Percentiles rank a stretch among this genome's conserved stretches.
These are phyloP conservation scores for Pedionomus torquatus DNA, from an alignment of 2,113 vertebrate genomes.

Conservation along the genomic window DNA sequence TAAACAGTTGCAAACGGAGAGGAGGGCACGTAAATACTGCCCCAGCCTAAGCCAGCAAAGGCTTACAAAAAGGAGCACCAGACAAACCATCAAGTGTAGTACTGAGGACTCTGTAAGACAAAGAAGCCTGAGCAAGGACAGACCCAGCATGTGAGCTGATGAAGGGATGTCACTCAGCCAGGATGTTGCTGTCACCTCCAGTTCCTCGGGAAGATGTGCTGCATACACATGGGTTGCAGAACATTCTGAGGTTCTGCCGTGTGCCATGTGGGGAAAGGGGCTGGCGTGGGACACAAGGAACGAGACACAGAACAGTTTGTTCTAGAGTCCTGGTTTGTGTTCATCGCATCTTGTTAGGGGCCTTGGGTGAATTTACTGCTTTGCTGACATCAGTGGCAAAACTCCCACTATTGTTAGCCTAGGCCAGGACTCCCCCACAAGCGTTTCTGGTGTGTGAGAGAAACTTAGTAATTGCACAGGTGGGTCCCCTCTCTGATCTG, in stretches of 20 bases:
- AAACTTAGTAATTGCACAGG: background rate
- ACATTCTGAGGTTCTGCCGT: background rate
- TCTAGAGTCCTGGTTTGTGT: background rate
- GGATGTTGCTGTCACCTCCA: background rate
- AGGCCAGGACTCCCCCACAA: background rate
- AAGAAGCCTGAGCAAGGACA: background rate
- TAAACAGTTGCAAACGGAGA: background rate
- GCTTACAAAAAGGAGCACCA: background rate
- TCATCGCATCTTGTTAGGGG: background rate
- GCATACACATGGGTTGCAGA: accelerated
- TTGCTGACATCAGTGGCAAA: background rate
- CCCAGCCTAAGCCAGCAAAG: background rate
- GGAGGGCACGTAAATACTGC: background rate
- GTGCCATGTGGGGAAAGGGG: background rate
- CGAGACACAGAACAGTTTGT: background rate
- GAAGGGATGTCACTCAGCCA: background rate
- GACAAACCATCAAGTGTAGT: accelerated
- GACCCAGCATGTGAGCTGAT: accelerated
- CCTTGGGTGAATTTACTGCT: background rate
- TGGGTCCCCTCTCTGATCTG: background rate
- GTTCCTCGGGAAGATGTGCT: background rate
- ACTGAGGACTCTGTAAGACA: background rate
- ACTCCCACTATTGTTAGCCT: background rate
- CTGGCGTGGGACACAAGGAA: background rate
- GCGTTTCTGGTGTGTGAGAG: background rate